Conservation (phyloP, 2,797 vertebrate species). For the Cephalopachus bancanus region DNA sequence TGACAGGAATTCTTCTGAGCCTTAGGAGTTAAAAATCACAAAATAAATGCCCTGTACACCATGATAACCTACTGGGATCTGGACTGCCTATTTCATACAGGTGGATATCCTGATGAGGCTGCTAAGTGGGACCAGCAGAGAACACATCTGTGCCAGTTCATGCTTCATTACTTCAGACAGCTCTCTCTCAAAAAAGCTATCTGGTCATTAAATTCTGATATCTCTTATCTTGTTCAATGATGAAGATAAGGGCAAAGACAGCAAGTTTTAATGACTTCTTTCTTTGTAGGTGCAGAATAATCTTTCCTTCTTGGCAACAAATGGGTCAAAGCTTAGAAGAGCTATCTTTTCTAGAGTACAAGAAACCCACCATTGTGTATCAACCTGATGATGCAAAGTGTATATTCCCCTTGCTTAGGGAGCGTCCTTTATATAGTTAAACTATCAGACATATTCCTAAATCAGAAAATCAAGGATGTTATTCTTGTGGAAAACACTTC, state of each 20-base stretch:
- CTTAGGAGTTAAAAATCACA: constrained; percentile 53
- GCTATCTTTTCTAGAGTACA: not conserved
- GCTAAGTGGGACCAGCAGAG: constrained; percentile 72
- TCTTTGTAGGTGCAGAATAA: constrained; percentile 46
- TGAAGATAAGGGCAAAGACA: constrained; percentile 70
- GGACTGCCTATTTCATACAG: constrained; percentile 51
- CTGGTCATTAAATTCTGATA: constrained; percentile 70
- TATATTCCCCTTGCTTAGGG: too few species aligned
- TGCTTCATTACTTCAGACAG: constrained; percentile 74
- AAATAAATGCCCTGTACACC: not conserved
- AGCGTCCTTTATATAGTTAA: not conserved
- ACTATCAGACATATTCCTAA: not conserved
- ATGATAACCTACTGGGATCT: constrained; percentile 12
- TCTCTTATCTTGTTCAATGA: constrained; percentile 50
- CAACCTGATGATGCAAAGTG: not conserved
- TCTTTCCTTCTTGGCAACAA: constrained; percentile 31
- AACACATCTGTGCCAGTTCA: constrained; percentile 74
- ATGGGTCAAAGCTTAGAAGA: not conserved
- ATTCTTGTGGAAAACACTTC: not conserved
- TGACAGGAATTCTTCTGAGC: constrained; percentile 28
- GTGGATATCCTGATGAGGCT: constrained; percentile 64
- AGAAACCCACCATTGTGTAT: not conserved
- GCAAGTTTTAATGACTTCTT: constrained; percentile 69
- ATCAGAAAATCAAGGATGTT: not conserved
- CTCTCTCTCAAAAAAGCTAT: constrained; percentile 56